Evolutionary conservation across 2,888 invertebrate genomes (phyloP).

Genomic region (Volucella zonaria): DNA sequence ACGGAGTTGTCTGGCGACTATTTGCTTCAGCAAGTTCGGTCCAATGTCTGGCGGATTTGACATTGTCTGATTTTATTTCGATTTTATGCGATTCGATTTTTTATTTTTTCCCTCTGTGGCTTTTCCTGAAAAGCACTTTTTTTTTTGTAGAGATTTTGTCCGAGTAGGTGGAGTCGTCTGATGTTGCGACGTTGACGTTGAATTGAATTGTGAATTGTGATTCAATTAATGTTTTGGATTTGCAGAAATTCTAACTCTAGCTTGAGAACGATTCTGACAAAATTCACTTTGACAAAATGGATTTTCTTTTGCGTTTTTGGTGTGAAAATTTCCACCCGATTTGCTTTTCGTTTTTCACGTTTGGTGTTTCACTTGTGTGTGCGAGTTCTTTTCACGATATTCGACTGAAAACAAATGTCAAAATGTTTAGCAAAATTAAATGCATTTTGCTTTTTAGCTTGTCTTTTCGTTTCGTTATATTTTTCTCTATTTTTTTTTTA

Average conservation of each 20-base stretch:
- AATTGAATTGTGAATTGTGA: background rate
- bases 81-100: constrained; percentile 1
- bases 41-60: constrained; percentile 70
- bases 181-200: background rate
- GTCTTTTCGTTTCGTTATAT: constrained; percentile 14
- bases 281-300: constrained; percentile 25
- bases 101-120: background rate
- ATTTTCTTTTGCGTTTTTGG: constrained; percentile 3
- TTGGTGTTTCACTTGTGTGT: background rate
- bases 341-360: constrained; percentile 31
- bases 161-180: constrained; percentile 43
- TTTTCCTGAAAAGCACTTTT: background rate
- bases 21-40: constrained; percentile 70
- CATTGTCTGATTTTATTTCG: constrained; percentile 63
- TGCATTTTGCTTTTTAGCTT: constrained; percentile 61
- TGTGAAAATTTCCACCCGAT: constrained; percentile 21
- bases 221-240: background rate
- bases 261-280: constrained; percentile 1
- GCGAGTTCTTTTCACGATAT: constrained; percentile 60
- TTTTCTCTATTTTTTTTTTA: constrained; percentile 28
- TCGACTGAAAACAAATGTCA: constrained; percentile 69
- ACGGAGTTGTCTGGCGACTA: constrained; percentile 62
- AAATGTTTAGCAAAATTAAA: constrained; percentile 67
- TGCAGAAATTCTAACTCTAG: too few relatives aligned
- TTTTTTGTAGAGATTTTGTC: background rate